These are phyloP conservation scores for Agrochola circellaris DNA, from an alignment of 2,888 invertebrate genomes.

Conservation along the genomic window DNA sequence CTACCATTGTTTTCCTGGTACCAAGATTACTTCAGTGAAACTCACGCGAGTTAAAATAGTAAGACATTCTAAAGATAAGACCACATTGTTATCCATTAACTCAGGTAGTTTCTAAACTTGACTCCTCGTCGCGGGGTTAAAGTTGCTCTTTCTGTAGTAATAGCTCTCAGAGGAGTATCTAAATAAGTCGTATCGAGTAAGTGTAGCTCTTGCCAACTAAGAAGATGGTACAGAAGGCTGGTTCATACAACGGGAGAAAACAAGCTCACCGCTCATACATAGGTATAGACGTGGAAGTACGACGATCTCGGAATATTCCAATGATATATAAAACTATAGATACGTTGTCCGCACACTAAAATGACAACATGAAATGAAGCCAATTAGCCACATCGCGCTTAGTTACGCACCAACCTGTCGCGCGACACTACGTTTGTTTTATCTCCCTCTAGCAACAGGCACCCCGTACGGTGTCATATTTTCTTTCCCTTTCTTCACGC, in stretches of 20 bases:
- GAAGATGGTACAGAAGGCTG: not conserved
- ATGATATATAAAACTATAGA: too few relatives aligned
- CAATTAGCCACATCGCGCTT: too few relatives aligned
- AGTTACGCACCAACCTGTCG: too few relatives aligned
- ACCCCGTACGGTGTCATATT: too few relatives aligned
- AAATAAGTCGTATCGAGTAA: slow-evolving; percentile 37
- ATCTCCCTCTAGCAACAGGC: too few relatives aligned
- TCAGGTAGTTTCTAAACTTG: slow-evolving; percentile 60
- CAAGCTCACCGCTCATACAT: not conserved
- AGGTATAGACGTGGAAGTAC: not conserved
- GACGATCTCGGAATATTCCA: not conserved
- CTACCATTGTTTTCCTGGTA: not conserved
- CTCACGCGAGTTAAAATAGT: slow-evolving; percentile 15
- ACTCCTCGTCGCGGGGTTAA: slow-evolving; percentile 42
- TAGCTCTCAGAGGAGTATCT: slow-evolving; percentile 62
- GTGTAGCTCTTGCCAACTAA: not conserved
- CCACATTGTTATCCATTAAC: slow-evolving; percentile 62
- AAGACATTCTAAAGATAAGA: slow-evolving; percentile 28
- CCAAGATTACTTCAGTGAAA: not conserved
- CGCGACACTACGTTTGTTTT: too few relatives aligned
- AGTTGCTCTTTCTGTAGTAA: slow-evolving; percentile 53
- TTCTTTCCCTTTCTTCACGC: too few relatives aligned
- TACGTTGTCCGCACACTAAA: too few relatives aligned
- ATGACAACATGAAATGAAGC: too few relatives aligned
- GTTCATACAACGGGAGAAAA: not conserved